Evolutionary conservation across 2,113 vertebrate genomes (phyloP), one percentile per base, ranked within the genome.

Genomic region (Saguinus imperator): DNA sequence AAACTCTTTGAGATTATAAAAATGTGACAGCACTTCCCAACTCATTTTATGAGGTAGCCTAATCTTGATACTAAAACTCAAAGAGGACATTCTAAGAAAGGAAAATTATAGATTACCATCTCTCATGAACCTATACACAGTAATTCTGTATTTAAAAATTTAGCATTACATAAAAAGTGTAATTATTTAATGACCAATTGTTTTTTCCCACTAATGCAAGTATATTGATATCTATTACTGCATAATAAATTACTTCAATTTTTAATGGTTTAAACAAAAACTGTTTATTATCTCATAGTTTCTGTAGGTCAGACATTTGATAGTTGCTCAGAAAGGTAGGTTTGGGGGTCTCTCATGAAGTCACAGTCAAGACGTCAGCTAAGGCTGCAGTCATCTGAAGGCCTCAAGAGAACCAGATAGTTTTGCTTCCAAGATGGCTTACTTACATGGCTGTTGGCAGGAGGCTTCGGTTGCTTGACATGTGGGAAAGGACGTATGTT

Each of bases 1-100:
- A 97, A 58, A 77, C 8, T 89, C n/a, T 89, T 85, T 57, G 45
- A 80, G 55, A 52, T 89, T 32, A 75, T 86, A 72, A 94, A 83
- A 91, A 88, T 29, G 14, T 83, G 37, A 93, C 45, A 12, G 6
- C 16, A 89, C 16, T 81, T 91, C 8, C 25, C 14, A 91, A 89
- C 0, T 88, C 48, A 43, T 73, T 90, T 64, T 87, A 57, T 77
- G 17, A 93, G 32, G 55, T 75, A 75, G 55, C 5, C 37, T 32
- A 68, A 81, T 86, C 40, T 87, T 94, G 29, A 80, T 81, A 76
- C 7, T 17, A 81, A 81, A 92, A 72, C 45, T 64, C 70, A n/a
- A 92, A 82, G 61, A 76, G 50, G 32, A 57, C n/a, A 70, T 85
- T 76, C 70, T 21, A 70, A 89, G 37, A 92, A 86, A 83, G 61